A percentile compares a stretch with the other conserved stretches of the same genome.
These are phyloP conservation scores for Chironomus striatipennis DNA, from an alignment of 1,140 invertebrate genomes.

Conservation along the genomic window DNA sequence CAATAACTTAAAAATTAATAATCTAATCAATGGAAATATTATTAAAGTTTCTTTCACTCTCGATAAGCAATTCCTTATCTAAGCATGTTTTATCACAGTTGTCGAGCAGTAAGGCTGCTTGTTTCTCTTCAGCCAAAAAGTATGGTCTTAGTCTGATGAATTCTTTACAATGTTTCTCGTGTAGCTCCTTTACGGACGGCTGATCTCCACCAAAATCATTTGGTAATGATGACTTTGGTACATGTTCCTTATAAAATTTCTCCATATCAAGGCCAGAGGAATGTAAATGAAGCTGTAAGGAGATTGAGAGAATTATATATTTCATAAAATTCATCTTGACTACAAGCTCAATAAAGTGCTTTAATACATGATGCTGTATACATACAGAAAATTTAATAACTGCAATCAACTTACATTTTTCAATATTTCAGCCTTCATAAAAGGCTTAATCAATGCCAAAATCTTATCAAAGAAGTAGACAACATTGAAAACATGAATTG, in stretches of 20 bases:
- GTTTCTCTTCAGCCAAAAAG: conserved; percentile 39
- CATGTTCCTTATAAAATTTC: conserved; percentile 38
- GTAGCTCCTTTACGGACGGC: conserved; percentile 36
- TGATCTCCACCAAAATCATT: conserved; percentile 43
- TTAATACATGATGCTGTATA: too few species aligned
- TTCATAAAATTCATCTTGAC: too few species aligned
- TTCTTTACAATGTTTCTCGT: conserved; percentile 35
- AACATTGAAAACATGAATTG: conserved; percentile 54
- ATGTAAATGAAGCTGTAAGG: conserved; percentile 41
- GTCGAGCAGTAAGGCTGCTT: conserved; percentile 17
- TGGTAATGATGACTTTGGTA: conserved; percentile 42
- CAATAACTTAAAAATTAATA: not conserved
- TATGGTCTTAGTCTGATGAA: conserved; percentile 38
- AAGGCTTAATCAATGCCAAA: conserved; percentile 50
- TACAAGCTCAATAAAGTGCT: too few species aligned
- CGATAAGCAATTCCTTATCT: not conserved
- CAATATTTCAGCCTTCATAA: conserved; percentile 54
- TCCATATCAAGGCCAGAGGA: conserved; percentile 36
- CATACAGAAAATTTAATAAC: too few species aligned
- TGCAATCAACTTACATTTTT: conserved; percentile 44
- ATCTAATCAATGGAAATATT: not conserved
- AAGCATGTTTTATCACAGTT: not conserved
- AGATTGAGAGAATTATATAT: not conserved
- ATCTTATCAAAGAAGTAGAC: conserved; percentile 54
- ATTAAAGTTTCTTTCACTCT: not conserved